Evolutionary conservation across 2,113 vertebrate species (phyloP), one percentile per base, ranked within the genome.

Genomic region (Psittacula cyanocephala): DNA sequence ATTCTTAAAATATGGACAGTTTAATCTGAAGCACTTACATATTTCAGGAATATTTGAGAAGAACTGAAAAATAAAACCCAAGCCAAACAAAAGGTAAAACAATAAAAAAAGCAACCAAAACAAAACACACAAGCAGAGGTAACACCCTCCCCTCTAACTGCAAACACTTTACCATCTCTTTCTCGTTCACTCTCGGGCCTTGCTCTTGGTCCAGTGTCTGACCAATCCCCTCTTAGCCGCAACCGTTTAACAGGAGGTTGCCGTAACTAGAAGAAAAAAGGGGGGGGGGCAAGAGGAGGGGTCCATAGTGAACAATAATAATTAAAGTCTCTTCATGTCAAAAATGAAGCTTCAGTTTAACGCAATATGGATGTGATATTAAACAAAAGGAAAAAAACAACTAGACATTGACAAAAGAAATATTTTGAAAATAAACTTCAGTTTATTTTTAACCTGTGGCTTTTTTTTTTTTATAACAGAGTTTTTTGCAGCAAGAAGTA

Each of bases 111-210:
- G 7, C 49, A 35, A 31, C 10, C 14, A 52, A 64, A 57, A 43
- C 24, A 64, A 68, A 78, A 55, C n/a, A 65, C 22, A 74, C 9
- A 43, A 81, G 29, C 44, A 87, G 76, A 68, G n/a, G 53, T 25
- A 86, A 57, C 7, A 9, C 19, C 1, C 11, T 59, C 22, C 17
- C 6, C 2, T 9, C 10, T 9, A 64, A 67, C 9, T 41, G 49
- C 46, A 95, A 92, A 62, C 18, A 83, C 25, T 78, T 98, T 98
- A 99, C 99, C 99, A 79, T 99, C 99, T 97, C 99, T 97, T 96
- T 99, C 99, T 88, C 99, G 97, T 97, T 99, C 99, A 69, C 99
- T 99, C 98, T 99, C 99, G 3, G 99, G 99, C 27, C 99, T 99
- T 92, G 99, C 99, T 91, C 99, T 98, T 52, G 99, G 99, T 93